phyloP scores from a whole-genome alignment of 2,113 vertebrate genomes.

The Pterophyllum scalare region DNA sequence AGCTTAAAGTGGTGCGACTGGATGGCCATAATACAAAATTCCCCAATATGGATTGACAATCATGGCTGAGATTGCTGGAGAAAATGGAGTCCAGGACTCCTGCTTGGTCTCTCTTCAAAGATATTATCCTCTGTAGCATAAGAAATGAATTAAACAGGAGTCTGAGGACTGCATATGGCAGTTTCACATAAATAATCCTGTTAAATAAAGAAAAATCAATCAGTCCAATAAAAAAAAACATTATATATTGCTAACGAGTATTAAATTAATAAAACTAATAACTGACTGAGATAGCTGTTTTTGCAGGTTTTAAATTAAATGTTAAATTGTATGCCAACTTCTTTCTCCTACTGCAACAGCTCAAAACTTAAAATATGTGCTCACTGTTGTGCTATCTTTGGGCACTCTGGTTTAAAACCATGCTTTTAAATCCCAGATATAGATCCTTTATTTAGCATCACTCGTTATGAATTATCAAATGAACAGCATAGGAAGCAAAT shows the following conservation, averaged over 20 bases:
- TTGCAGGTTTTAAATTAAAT: not conserved
- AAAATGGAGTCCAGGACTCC: conserved; percentile 45
- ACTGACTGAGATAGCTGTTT: not conserved
- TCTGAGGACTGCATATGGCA: not conserved
- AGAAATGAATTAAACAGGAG: not conserved
- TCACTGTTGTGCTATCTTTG: not conserved
- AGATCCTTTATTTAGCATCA: not conserved
- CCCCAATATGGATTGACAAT: conserved; percentile 33
- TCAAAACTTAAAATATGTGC: not conserved
- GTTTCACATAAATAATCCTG: not conserved
- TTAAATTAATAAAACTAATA: not conserved
- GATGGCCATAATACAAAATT: conserved; percentile 59
- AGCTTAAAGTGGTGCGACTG: conserved; percentile 36
- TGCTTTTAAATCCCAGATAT: not conserved
- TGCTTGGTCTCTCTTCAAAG: not conserved
- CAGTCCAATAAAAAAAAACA: not conserved
- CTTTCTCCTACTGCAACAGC: not conserved
- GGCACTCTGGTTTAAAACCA: not conserved
- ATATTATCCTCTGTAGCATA: not conserved
- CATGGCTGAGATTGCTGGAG: conserved; percentile 22
- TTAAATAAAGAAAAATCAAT: not conserved
- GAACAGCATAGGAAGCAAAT: not conserved
- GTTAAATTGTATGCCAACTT: not conserved
- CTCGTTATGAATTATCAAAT: not conserved
- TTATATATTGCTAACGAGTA: not conserved